Base-by-base conservation (phyloP, 2,797 vertebrate genomes). In the Crenuchus spilurus region DNA sequence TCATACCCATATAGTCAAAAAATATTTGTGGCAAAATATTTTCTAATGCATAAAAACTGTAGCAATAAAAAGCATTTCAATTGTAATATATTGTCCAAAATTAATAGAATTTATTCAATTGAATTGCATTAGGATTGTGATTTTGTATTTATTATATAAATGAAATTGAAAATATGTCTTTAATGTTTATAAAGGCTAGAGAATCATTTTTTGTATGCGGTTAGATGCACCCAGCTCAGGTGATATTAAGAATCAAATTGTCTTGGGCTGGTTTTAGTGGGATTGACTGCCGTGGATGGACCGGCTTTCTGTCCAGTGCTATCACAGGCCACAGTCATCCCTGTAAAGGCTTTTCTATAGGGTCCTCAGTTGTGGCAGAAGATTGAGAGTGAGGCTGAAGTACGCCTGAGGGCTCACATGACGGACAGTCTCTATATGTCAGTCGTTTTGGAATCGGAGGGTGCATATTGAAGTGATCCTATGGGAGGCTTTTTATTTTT, bases 381-480 rank as follows among this genome's bases (percentile, higher is more conserved):
- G 86, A 85, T 87, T 87, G 83, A 77, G 76, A 74, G 68, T 55
- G 68, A 84, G 84, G 85, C 82, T 73, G 78, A 63, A 28, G 60
- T 62, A 24, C 1, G 83, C 82, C 76, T 74, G 82, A 82, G 80
- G 71, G 90, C 90, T 92, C 89, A 87, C 84, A 88, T 92, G 90
- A 90, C 88, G 87, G 91, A 90, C 84, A 69, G 72, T 76, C 75
- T 78, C 81, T 80, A 80, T 70, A 83, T 90, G 33, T 57, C 54
- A 31, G 14, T 57, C 54, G 16, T 30, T 37, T 88, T 88, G 90
- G 90, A 87, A 84, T 80, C 82, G 41, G 75, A 70, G 76, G 80
- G 75, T 88, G 75, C 83, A 88, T 89, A 92, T 87, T 90, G 88
- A 91, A 86, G 90, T 86, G 89, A 84, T 89, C 88, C 87, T 90